Evolutionary conservation across 2,888 invertebrate species (phyloP).

Genomic region (Oxycera nigricornis): DNA sequence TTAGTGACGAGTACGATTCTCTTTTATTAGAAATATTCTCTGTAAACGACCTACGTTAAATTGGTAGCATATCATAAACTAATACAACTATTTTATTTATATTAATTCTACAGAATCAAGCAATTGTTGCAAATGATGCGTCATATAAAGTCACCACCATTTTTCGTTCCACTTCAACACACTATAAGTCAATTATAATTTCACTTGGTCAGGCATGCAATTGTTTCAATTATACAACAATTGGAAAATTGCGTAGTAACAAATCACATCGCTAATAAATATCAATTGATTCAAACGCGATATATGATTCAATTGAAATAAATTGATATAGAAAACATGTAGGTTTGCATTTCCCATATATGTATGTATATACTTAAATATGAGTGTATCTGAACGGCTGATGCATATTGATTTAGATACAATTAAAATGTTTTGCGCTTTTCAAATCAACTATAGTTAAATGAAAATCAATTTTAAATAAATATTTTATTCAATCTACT

Average conservation of each 20-base stretch:
- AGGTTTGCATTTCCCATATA: neutral
- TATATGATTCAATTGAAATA: slow-evolving; percentile 23
- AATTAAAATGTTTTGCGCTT: neutral
- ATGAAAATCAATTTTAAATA: too few relatives aligned
- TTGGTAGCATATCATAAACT: too few relatives aligned
- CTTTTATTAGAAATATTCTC: too few relatives aligned
- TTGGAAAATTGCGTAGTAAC: slow-evolving; percentile 10
- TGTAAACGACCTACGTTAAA: too few relatives aligned
- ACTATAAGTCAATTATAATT: neutral
- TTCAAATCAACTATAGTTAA: neutral
- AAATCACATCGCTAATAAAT: slow-evolving; percentile 28
- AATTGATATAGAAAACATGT: neutral
- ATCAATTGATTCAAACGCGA: slow-evolving; percentile 7
- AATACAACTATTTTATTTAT: too few relatives aligned
- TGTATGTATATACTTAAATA: neutral
- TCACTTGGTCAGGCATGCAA: neutral
- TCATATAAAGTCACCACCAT: too few relatives aligned
- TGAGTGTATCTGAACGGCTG: neutral
- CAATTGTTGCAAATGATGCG: neutral
- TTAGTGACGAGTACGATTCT: too few relatives aligned
- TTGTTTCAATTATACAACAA: neutral
- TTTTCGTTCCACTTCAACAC: too few relatives aligned
- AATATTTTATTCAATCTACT: too few relatives aligned
- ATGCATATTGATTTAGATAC: neutral
- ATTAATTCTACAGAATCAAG: too few relatives aligned